These are phyloP conservation scores for Pollenia angustigena DNA, from an alignment of 2,888 invertebrate genomes.

Conservation along the genomic window DNA sequence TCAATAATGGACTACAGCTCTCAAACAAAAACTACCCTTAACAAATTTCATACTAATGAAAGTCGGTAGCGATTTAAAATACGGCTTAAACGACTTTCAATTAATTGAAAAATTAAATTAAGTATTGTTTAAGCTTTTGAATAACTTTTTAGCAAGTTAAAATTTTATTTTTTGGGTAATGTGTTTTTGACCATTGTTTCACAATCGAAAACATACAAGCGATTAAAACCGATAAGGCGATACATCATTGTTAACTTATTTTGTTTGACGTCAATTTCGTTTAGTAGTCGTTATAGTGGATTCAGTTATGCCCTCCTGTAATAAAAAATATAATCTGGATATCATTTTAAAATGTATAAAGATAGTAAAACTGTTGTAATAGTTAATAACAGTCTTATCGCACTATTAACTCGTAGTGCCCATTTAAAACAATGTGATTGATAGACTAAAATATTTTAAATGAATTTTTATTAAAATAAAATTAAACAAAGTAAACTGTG, in stretches of 20 bases:
- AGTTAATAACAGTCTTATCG: slow-evolving; percentile 11
- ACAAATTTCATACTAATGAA: no score
- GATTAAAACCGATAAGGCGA: neutral
- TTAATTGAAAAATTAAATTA: no score
- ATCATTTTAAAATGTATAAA: slow-evolving; percentile 17
- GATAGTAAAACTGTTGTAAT: slow-evolving; percentile 30
- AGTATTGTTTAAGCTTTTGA: no score
- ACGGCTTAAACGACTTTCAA: no score
- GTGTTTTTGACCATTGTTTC: no score
- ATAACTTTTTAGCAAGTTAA: no score
- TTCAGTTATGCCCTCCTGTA: slow-evolving; percentile 1
- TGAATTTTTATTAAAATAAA: neutral
- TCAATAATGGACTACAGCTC: no score
- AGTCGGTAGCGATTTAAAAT: no score
- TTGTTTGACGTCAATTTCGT: slow-evolving; percentile 13
- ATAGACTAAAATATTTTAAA: neutral
- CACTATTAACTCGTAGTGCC: neutral
- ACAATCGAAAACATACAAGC: no score
- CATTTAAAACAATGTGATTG: neutral
- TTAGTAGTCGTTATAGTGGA: neutral
- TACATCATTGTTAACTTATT: neutral
- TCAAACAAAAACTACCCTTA: no score
- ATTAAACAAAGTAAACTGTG: no score
- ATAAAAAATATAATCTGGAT: slow-evolving; percentile 17
- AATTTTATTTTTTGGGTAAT: no score